These are phyloP conservation scores for Smittia sp. DNA, from an alignment of 2,888 invertebrate species.

Conservation along the genomic window DNA sequence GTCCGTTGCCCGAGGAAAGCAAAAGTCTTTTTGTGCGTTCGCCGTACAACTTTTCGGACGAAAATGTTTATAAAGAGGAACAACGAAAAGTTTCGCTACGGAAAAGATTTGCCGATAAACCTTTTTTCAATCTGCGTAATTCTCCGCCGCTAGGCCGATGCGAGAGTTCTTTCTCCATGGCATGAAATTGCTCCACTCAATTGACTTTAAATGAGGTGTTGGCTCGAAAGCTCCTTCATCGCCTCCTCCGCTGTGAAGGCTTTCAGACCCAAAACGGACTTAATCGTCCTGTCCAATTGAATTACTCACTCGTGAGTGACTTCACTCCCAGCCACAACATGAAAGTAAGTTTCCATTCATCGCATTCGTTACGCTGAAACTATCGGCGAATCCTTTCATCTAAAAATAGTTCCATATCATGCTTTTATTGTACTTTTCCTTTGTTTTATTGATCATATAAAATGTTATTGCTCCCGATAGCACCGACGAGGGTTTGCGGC, in stretches of 20 bases:
- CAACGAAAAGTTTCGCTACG: not conserved
- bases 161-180: not conserved
- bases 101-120: not conserved
- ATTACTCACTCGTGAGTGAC: conserved; percentile 33
- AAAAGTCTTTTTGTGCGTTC: not conserved
- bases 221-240: not conserved
- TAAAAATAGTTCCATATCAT: too few relatives aligned
- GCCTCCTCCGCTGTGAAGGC: not conserved
- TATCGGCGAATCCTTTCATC: not conserved
- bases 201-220: conserved; percentile 26
- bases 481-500: too few relatives aligned
- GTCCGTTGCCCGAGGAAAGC: not conserved
- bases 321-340: not conserved
- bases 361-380: not conserved
- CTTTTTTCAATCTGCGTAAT: conserved; percentile 17
- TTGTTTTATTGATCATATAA: too few relatives aligned
- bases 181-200: not conserved
- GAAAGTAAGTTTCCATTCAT: not conserved
- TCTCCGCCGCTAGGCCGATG: not conserved
- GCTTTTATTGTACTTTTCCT: too few relatives aligned
- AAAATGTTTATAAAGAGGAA: not conserved
- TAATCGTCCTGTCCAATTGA: conserved; percentile 26
- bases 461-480: too few relatives aligned
- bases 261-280: conserved; percentile 10
- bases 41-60: not conserved